Evolutionary conservation across 2,113 vertebrate genomes (phyloP).

Genomic region (Phaethornis superciliosus): DNA sequence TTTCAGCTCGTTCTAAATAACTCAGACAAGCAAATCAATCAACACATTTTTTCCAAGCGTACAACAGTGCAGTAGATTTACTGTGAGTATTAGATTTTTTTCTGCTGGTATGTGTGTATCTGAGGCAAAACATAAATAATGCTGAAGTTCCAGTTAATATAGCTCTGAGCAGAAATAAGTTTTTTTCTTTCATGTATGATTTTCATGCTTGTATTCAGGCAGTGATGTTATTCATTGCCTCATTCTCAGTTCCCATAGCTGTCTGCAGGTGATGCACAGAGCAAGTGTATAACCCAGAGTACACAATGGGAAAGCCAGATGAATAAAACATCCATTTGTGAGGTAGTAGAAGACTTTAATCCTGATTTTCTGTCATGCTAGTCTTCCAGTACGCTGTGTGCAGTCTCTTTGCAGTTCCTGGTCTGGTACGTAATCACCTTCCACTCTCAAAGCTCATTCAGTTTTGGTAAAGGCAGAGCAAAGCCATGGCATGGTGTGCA

Average conservation of each 20-base stretch:
- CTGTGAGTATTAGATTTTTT: constrained; percentile 7
- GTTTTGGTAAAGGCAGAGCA: background rate
- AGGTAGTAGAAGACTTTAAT: background rate
- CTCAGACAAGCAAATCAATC: constrained; percentile 45
- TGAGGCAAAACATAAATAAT: constrained; percentile 63
- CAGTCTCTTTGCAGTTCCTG: background rate
- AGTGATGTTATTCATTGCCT: background rate
- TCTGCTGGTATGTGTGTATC: background rate
- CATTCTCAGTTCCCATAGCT: constrained; percentile 42
- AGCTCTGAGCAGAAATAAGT: background rate
- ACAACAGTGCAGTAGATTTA: constrained; percentile 47
- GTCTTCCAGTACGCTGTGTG: background rate
- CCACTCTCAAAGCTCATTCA: background rate
- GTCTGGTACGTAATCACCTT: background rate
- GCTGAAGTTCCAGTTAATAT: constrained; percentile 39
- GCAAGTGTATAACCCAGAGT: background rate
- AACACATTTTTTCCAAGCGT: background rate
- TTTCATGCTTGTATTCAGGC: background rate
- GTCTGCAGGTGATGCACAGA: constrained; percentile 8
- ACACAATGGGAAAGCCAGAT: background rate
- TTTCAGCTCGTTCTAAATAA: constrained; percentile 48
- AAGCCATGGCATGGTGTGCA: background rate
- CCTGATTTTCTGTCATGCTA: background rate
- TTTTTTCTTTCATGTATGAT: constrained; percentile 40
- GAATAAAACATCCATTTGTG: constrained; percentile 7